phyloP scores from a whole-genome alignment of 1,140 invertebrate species.

The Lepidurus packardi region DNA sequence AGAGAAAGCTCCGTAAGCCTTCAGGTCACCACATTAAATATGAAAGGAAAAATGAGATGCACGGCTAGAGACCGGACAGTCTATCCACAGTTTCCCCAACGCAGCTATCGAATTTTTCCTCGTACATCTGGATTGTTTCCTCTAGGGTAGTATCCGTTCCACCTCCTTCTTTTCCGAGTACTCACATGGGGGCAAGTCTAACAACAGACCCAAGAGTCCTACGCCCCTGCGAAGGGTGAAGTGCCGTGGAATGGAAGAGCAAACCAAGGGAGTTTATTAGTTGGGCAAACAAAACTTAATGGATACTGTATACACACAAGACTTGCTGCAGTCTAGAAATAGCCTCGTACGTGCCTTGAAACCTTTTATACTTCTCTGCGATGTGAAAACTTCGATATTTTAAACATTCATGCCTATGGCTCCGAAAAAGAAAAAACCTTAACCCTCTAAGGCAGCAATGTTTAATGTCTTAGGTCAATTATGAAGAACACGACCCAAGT shows the following conservation, averaged over 20 bases:
- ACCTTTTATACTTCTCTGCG: too few relatives aligned
- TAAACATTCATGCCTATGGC: background rate
- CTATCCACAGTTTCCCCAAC: slow-evolving; percentile 28
- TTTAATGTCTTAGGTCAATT: background rate
- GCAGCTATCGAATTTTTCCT: background rate
- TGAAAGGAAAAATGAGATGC: background rate
- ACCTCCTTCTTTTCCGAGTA: slow-evolving; percentile 36
- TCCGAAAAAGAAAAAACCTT: too few relatives aligned
- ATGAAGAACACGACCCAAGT: background rate
- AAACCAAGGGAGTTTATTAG: background rate
- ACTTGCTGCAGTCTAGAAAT: too few relatives aligned
- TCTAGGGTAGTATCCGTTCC: slow-evolving; percentile 31
- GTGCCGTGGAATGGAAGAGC: background rate
- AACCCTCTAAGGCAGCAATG: background rate
- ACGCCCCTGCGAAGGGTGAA: background rate
- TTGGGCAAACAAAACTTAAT: slow-evolving; percentile 5
- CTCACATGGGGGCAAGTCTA: slow-evolving; percentile 22
- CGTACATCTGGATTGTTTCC: slow-evolving; percentile 33
- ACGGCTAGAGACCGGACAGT: background rate
- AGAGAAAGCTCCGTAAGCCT: background rate
- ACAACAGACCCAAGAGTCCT: background rate
- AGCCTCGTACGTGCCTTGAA: too few relatives aligned
- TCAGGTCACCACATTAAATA: background rate
- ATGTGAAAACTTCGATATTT: too few relatives aligned
- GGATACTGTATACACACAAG: background rate